These are phyloP conservation scores for Eudorcas thomsonii DNA, from an alignment of 2,113 vertebrate species.

Conservation along the genomic window DNA sequence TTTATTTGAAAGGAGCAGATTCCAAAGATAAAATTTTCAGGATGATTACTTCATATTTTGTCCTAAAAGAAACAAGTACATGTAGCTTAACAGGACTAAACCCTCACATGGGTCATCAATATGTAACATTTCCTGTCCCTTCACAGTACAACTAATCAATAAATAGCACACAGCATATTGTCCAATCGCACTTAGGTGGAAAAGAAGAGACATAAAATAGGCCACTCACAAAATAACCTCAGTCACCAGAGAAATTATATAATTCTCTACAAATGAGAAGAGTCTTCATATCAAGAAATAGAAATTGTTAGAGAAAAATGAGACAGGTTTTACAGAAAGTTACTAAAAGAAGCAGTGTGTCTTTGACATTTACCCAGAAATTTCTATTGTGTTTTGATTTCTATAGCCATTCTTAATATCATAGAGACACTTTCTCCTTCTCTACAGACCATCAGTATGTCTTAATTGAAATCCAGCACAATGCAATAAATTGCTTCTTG, in stretches of 20 bases:
- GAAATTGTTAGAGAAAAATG: background rate
- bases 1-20: constrained; percentile 7
- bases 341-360: background rate
- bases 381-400: background rate
- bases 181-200: background rate
- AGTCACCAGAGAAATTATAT: constrained; percentile 8
- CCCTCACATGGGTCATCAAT: background rate
- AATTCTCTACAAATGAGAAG: background rate
- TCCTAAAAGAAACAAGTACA: background rate
- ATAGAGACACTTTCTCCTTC: background rate
- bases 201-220: background rate
- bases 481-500: background rate
- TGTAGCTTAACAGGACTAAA: background rate
- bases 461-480: background rate
- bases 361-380: background rate
- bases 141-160: background rate
- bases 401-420: background rate
- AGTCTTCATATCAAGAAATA: background rate
- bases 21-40: background rate
- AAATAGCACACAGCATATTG: background rate
- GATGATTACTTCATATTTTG: background rate
- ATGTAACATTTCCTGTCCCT: background rate
- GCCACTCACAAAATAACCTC: constrained; percentile 1
- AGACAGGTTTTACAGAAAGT: constrained; percentile 5
- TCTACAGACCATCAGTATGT: background rate